Conservation (phyloP, 2,797 vertebrate species). For the Pipistrellus nathusii region DNA sequence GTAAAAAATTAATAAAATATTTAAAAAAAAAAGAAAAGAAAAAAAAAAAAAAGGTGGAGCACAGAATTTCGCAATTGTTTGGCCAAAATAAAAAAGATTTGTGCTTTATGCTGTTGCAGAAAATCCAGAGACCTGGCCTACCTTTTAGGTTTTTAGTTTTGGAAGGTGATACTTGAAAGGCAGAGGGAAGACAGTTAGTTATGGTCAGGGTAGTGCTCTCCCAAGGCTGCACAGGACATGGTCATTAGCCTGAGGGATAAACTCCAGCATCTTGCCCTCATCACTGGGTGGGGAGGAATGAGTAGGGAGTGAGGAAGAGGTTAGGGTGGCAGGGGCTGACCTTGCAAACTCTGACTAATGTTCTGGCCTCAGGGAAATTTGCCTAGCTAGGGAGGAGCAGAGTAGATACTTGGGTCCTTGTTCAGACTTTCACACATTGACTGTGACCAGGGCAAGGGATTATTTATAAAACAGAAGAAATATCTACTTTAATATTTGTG, state of each 20-base stretch:
- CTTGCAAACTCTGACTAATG: constrained; percentile 52
- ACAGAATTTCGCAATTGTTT: constrained; percentile 55
- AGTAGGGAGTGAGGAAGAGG: neutral
- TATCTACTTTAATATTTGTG: constrained; percentile 6
- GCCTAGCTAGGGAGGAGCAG: neutral
- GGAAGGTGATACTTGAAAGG: constrained; percentile 70
- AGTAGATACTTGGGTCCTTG: constrained; percentile 14
- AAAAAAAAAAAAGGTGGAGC: neutral
- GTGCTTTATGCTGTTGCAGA: constrained; percentile 45
- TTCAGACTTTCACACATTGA: neutral
- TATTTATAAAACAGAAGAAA: constrained; percentile 12
- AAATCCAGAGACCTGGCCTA: constrained; percentile 55
- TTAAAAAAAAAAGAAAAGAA: too few species aligned
- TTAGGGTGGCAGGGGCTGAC: neutral
- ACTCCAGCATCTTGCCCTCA: constrained; percentile 69
- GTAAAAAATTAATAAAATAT: too few species aligned
- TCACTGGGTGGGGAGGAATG: constrained; percentile 34
- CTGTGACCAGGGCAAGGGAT: neutral
- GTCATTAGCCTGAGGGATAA: constrained; percentile 58
- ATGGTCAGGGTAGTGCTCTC: constrained; percentile 45
- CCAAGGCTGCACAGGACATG: constrained; percentile 48
- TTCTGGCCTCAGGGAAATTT: constrained; percentile 30
- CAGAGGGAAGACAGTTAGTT: constrained; percentile 57
- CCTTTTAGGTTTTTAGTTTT: constrained; percentile 68
- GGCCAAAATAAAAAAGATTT: constrained; percentile 51